phyloP scores from a whole-genome alignment of 2,113 vertebrate genomes.

The Istiophorus platypterus region DNA sequence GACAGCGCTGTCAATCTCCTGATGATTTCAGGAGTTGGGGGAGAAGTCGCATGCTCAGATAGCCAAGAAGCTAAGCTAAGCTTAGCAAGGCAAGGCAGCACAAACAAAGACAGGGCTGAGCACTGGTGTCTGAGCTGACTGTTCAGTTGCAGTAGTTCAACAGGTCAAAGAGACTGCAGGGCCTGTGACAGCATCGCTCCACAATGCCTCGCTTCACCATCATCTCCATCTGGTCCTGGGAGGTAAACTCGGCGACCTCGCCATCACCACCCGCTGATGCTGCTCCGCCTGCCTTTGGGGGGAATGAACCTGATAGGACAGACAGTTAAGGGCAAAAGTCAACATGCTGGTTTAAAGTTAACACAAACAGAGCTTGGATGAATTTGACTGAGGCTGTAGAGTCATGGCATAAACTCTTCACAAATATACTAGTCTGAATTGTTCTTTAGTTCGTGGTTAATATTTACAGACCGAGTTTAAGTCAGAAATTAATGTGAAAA shows the following conservation, averaged over 20 bases:
- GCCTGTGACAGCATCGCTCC: conserved; percentile 88
- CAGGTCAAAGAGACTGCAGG: conserved; percentile 89
- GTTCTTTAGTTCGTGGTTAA: background rate
- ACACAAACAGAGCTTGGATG: background rate
- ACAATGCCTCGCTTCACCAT: conserved; percentile 88
- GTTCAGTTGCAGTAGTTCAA: conserved; percentile 90
- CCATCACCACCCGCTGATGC: conserved; percentile 62
- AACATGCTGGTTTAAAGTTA: conserved; percentile 19
- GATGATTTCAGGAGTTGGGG: background rate
- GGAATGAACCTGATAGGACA: conserved; percentile 47
- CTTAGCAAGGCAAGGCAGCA: conserved; percentile 19
- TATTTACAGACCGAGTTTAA: background rate
- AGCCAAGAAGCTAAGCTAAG: conserved; percentile 21
- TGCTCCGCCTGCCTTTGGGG: conserved; percentile 70
- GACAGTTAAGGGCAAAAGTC: background rate
- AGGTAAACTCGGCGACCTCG: conserved; percentile 77
- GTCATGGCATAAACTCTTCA: background rate
- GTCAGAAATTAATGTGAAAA: background rate
- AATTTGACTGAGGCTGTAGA: conserved; percentile 10
- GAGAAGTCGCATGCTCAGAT: background rate
- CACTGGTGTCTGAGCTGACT: background rate
- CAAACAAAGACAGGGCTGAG: background rate
- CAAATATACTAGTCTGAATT: background rate
- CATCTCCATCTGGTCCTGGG: conserved; percentile 80
- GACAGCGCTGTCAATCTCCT: background rate